Evolutionary conservation across 2,888 invertebrate genomes (phyloP).

Genomic region (Chrysolina oricalcia): DNA sequence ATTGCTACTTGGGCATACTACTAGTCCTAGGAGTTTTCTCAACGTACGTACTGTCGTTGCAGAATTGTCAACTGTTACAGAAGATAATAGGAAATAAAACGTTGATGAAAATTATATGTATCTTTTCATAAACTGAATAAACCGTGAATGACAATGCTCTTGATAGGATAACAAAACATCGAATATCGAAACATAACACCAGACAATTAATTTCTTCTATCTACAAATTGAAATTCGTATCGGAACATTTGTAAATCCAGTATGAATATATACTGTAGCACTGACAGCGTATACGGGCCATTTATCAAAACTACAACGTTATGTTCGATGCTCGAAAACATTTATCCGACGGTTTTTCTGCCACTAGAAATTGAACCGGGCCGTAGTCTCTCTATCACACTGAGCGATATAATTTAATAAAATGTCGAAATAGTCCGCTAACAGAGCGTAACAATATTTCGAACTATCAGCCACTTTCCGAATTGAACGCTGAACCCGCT

Average conservation of each 20-base stretch:
- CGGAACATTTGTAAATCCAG: conserved; percentile 51
- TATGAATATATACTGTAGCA: conserved; percentile 42
- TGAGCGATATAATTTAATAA: conserved; percentile 62
- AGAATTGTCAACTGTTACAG: too few relatives aligned
- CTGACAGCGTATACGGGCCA: conserved; percentile 43
- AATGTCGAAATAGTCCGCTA: conserved; percentile 63
- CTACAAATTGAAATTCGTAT: conserved; percentile 50
- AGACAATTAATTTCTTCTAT: conserved; percentile 52
- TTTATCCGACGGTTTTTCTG: conserved; percentile 55
- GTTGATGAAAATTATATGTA: background rate
- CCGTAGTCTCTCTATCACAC: conserved; percentile 46
- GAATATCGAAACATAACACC: conserved; percentile 28
- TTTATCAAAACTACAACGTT: conserved; percentile 56
- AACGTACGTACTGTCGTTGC: too few relatives aligned
- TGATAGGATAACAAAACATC: background rate
- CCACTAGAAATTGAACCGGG: conserved; percentile 56
- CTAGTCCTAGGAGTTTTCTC: too few relatives aligned
- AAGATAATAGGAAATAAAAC: too few relatives aligned
- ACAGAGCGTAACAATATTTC: conserved; percentile 63
- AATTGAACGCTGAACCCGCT: conserved; percentile 59
- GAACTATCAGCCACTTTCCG: conserved; percentile 64
- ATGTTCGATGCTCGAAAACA: conserved; percentile 55
- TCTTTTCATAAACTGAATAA: background rate
- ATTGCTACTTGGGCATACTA: too few relatives aligned
- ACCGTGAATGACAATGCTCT: background rate